Conservation (phyloP, 2,113 vertebrate genomes). For the Lathamus discolor region DNA sequence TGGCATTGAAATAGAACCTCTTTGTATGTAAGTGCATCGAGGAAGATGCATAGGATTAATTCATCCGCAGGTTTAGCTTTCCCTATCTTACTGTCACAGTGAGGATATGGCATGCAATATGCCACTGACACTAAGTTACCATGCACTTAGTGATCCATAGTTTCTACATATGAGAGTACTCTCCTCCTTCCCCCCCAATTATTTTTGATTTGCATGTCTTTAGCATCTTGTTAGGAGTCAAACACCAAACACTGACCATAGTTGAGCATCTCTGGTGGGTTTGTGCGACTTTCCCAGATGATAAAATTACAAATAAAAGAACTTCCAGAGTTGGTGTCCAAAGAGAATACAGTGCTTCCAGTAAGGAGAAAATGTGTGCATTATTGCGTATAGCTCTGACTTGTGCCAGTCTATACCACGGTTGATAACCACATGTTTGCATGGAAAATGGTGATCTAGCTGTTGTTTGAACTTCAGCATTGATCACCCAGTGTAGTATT, state of each 20-base stretch:
- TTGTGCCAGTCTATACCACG: background rate
- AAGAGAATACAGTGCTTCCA: background rate
- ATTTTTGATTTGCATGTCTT: background rate
- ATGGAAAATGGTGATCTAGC: background rate
- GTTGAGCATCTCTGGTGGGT: background rate
- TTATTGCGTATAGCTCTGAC: background rate
- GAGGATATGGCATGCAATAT: background rate
- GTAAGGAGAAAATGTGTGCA: background rate
- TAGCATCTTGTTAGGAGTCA: background rate
- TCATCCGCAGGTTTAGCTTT: background rate
- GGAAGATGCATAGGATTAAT: background rate
- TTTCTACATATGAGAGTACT: background rate
- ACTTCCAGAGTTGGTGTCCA: background rate
- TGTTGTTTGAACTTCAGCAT: background rate
- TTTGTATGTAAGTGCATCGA: constrained; percentile 19
- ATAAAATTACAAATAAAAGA: background rate
- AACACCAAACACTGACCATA: background rate
- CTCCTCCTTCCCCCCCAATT: background rate
- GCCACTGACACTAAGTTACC: background rate
- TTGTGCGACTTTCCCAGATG: background rate
- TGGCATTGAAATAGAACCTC: constrained; percentile 22
- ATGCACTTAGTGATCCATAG: background rate
- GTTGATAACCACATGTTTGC: background rate
- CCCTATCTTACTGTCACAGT: background rate
- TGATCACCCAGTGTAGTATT: background rate